Conservation (phyloP, 2,113 vertebrate genomes). For the Nannospalax galili region DNA sequence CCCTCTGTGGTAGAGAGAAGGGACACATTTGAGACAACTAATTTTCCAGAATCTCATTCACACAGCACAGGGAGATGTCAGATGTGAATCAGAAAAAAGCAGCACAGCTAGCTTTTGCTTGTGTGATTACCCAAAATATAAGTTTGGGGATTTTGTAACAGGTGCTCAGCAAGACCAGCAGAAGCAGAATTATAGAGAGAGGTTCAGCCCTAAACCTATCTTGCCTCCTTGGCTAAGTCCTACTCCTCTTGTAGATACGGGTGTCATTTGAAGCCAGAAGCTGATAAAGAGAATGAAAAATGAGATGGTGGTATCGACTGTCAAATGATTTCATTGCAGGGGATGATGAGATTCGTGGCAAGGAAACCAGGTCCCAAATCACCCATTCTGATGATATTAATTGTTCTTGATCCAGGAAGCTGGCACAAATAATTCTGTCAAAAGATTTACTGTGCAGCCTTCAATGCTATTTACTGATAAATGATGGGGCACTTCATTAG, state of each 20-base stretch:
- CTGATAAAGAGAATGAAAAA: conserved; percentile 58
- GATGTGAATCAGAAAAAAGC: background rate
- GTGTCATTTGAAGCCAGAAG: conserved; percentile 16
- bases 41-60: background rate
- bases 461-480: conserved; percentile 76
- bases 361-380: conserved; percentile 13
- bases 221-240: background rate
- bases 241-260: background rate
- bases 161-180: rapidly evolving
- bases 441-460: conserved; percentile 57
- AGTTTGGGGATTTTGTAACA: background rate
- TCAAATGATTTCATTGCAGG: conserved; percentile 55
- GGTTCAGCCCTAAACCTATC: background rate
- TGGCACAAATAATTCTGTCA: conserved; percentile 60
- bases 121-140: background rate
- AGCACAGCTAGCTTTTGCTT: background rate
- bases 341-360: conserved; percentile 4
- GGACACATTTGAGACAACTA: background rate
- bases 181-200: rapidly evolving
- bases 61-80: background rate
- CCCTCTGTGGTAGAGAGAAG: background rate
- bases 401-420: conserved; percentile 41
- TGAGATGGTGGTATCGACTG: background rate
- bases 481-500: conserved; percentile 62
- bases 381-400: background rate